phyloP scores from a whole-genome alignment of 1,140 invertebrate genomes.

The Probaryconus sp. region DNA sequence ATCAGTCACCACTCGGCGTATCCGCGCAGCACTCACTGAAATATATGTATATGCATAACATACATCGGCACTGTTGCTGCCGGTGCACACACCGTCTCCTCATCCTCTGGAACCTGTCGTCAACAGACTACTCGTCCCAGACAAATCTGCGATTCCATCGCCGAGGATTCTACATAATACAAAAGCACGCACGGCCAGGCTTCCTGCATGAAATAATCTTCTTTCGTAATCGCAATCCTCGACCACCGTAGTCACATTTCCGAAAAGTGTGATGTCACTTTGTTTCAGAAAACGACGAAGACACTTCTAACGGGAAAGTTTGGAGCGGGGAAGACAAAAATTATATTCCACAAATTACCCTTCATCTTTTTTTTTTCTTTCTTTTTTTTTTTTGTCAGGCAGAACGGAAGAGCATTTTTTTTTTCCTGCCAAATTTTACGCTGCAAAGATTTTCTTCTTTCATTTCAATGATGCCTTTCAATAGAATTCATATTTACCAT shows the following conservation, averaged over 20 bases:
- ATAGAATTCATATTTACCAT: too few species aligned
- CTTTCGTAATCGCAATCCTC: constrained; percentile 63
- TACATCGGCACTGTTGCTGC: constrained; percentile 45
- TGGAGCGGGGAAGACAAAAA: constrained; percentile 1
- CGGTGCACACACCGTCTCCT: constrained; percentile 22
- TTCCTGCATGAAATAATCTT: constrained; percentile 73
- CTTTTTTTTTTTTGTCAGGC: too few species aligned
- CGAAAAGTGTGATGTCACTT: constrained; percentile 66
- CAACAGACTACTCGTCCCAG: constrained; percentile 51
- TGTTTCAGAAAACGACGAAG: constrained; percentile 39
- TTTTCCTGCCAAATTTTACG: too few species aligned
- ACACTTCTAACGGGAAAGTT: constrained; percentile 35
- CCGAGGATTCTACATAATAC: constrained; percentile 69
- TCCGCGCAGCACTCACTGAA: constrained; percentile 30
- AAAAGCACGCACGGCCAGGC: constrained; percentile 58
- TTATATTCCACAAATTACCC: constrained; percentile 15
- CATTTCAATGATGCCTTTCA: too few species aligned
- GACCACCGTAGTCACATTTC: constrained; percentile 62
- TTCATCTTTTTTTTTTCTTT: background rate
- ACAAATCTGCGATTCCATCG: constrained; percentile 53
- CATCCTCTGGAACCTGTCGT: constrained; percentile 53
- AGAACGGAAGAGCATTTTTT: too few species aligned
- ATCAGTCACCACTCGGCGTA: constrained; percentile 47
- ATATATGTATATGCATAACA: constrained; percentile 34
- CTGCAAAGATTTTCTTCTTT: too few species aligned